Base-by-base conservation (phyloP, 2,797 vertebrate genomes). In the Mergus octosetaceus region DNA sequence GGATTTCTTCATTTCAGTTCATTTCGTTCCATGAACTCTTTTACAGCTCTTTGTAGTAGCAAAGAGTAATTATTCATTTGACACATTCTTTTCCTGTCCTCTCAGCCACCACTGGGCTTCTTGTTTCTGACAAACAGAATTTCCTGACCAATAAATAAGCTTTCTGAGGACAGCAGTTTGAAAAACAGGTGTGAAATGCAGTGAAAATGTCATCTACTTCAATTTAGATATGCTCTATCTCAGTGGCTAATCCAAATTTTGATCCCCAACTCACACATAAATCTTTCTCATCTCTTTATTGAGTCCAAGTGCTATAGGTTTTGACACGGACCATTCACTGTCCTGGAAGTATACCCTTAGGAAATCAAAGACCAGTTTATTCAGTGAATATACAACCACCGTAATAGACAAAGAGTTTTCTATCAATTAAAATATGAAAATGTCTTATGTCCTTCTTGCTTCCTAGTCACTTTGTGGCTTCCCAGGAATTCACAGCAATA, bases 1-100 rank as follows among this genome's bases (percentile, higher is more conserved):
- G 36, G 6, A 93, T 61, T 94, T 89, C 41, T 11, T 94, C 5
- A 61, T 87, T 91, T 80, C 10, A 51, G 90, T 93, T 95, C 10
- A 54, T 92, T 94, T 95, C 28, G 27, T 19, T 71, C 61, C 10
- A 14, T 78, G 36, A 86, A 71, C 4, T 56, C 43, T 58, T 66
- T 45, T 71, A 72, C 28, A 93, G 20, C 12, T 81, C 38, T 68
- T 77, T 65, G 45, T 68, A 93, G 6, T 18, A 89, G 6, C 16
- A 25, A 77, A 85, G 13, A 66, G 41, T 19, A 82, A 38, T 62
- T 94, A 77, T 85, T 94, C 34, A 22, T 47, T 21, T 66, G 64
- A 3, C 22, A 68, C 0, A 0, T 34, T 66, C 27, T 66, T 81
- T 65, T 72, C 38, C 45, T 87, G 20, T 78, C 58, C 58, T 73